Conservation (phyloP, 2,797 vertebrate species). For the Rachycentron canadum region DNA sequence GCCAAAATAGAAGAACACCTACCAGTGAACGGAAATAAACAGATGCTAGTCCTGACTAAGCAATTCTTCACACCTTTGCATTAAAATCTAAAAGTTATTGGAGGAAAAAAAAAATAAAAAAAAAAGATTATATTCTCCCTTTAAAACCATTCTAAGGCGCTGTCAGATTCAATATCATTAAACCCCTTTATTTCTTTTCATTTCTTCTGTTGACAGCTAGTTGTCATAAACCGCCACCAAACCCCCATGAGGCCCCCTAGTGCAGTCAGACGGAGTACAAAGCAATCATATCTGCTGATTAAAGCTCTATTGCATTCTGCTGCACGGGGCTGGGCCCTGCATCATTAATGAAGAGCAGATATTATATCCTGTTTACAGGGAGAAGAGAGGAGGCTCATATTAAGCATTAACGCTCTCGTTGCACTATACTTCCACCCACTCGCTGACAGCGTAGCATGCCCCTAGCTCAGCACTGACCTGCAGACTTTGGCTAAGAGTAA, state of each 20-base stretch:
- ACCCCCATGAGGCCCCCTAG: slow-evolving; percentile 77
- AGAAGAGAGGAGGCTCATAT: slow-evolving; percentile 75
- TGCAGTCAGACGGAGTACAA: slow-evolving; percentile 85
- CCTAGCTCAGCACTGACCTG: slow-evolving; percentile 66
- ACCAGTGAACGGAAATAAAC: slow-evolving; percentile 46
- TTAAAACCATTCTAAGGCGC: slow-evolving; percentile 63
- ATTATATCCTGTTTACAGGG: slow-evolving; percentile 85
- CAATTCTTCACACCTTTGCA: slow-evolving; percentile 50
- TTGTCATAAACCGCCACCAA: slow-evolving; percentile 80
- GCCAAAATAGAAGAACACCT: slow-evolving; percentile 57
- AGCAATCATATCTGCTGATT: slow-evolving; percentile 91
- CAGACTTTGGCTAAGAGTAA: slow-evolving; percentile 46
- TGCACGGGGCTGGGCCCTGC: slow-evolving; percentile 82
- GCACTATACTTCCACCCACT: slow-evolving; percentile 68
- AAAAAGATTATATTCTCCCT: slow-evolving; percentile 54
- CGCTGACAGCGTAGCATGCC: slow-evolving; percentile 61
- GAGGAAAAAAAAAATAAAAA: slow-evolving; percentile 11
- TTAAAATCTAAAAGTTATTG: slow-evolving; percentile 62
- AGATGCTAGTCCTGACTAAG: slow-evolving; percentile 63
- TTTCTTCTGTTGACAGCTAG: slow-evolving; percentile 77
- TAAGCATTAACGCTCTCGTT: slow-evolving; percentile 73
- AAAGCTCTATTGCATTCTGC: slow-evolving; percentile 89
- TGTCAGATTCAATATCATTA: slow-evolving; percentile 80
- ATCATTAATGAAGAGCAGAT: slow-evolving; percentile 86
- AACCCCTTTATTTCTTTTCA: slow-evolving; percentile 73